These are phyloP conservation scores for Anabacerthia variegaticeps DNA, from an alignment of 2,797 vertebrate species.

Conservation along the genomic window DNA sequence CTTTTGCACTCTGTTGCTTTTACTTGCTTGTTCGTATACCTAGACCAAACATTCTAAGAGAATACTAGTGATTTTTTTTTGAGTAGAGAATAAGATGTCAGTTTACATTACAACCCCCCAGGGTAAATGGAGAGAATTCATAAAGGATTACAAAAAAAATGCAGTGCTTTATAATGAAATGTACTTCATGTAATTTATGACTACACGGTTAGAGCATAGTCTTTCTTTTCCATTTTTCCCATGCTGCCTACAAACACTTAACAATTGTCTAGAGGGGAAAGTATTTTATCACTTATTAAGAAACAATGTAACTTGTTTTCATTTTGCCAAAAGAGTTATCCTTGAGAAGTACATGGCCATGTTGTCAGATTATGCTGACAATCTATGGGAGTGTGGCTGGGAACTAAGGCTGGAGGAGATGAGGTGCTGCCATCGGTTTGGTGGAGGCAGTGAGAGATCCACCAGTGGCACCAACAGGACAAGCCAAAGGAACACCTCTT, in stretches of 20 bases:
- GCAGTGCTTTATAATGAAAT: slow-evolving; percentile 75
- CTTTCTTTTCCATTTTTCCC: slow-evolving; percentile 42
- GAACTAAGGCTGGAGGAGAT: not conserved
- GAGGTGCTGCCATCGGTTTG: not conserved
- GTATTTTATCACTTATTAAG: slow-evolving; percentile 59
- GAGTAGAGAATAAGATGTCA: slow-evolving; percentile 79
- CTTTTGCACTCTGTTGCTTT: not conserved
- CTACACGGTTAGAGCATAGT: slow-evolving; percentile 53
- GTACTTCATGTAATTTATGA: slow-evolving; percentile 77
- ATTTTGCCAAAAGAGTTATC: not conserved
- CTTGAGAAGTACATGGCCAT: not conserved
- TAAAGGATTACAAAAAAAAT: slow-evolving; percentile 68
- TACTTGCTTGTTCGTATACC: slow-evolving; percentile 40
- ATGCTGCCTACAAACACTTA: slow-evolving; percentile 51
- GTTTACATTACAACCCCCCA: slow-evolving; percentile 73
- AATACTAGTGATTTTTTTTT: slow-evolving; percentile 44
- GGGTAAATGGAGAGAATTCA: slow-evolving; percentile 74
- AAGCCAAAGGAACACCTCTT: not conserved
- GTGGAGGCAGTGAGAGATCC: not conserved
- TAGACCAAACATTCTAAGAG: slow-evolving; percentile 51
- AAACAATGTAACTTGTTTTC: slow-evolving; percentile 41
- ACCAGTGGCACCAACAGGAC: not conserved
- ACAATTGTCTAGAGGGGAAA: slow-evolving; percentile 56
- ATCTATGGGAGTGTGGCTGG: not conserved
- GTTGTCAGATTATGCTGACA: not conserved